Base-by-base conservation (phyloP, 2,888 invertebrate species). In the Brenthis daphne region DNA sequence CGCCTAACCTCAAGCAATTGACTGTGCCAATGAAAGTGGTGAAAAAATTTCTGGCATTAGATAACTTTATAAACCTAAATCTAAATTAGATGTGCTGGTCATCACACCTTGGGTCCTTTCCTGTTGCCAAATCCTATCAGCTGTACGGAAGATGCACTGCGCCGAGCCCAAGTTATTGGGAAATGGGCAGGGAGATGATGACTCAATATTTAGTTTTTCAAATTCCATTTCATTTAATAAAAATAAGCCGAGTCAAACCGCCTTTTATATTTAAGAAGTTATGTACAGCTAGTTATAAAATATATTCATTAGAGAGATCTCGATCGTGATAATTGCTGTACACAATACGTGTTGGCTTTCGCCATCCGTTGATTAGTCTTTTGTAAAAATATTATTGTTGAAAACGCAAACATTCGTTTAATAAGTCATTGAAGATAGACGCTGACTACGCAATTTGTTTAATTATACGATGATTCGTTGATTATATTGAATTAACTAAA, bases 361-460 rank as follows among this genome's bases (percentile, higher is more conserved):
- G 60, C 60, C 56, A 51, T 50, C 37, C 43, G 60, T 73, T 75
- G 74, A 73, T 75, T 73, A 75, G 69, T 68, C 74, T 73, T 75
- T 75, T 75, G 74, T 73, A 56, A 53, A 16, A 64, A 58, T 51
- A 51, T 61, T 54, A 66, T 57, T 72, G 65, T 68, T 57, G 58
- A 56, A 67, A 67, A 63, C 48, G 61, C 54, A 67, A 67, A 67
- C 54, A 67, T 55, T 66, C 65, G 33, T 53, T 66, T 66, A 58
- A 60, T 67, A 61, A 50, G 13, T 56, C 20, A 61, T 61, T 67
- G 55, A 61, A 55, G 29, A 50, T 14, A 64, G 54, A 48, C 50
- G 67, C 69, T 67, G 67, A 67, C 58, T 51, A 4, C 37, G 69
- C 66, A 64, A 14, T 63, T 65, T 57, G 50, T 54, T 47, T 64